phyloP scores from a whole-genome alignment of 2,797 vertebrate genomes.

The Craterocephalus amniculus region DNA sequence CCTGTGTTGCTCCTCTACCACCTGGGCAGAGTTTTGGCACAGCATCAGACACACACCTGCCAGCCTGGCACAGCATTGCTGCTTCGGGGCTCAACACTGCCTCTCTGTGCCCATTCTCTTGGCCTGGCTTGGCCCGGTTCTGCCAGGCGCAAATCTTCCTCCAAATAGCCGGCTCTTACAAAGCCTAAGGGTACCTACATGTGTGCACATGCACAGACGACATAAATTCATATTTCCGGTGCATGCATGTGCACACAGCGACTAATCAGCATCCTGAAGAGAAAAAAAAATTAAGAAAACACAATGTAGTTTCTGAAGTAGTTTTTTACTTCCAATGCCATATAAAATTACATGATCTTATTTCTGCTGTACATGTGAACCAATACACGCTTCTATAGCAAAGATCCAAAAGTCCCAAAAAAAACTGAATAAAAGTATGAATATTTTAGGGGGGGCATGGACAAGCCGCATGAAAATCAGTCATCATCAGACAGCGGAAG shows the following conservation, averaged over 20 bases:
- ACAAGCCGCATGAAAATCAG: constrained; percentile 43
- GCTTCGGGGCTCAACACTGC: constrained; percentile 75
- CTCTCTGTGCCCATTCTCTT: constrained; percentile 61
- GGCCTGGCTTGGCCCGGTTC: constrained; percentile 59
- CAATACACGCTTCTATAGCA: constrained; percentile 35
- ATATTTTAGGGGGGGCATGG: neutral
- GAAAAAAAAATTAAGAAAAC: constrained; percentile 1
- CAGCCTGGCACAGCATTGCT: constrained; percentile 74
- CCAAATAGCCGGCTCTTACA: constrained; percentile 58
- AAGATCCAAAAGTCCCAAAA: constrained; percentile 24
- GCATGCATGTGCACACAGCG: constrained; percentile 30
- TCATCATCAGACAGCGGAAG: constrained; percentile 91
- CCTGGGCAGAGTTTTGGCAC: constrained; percentile 83
- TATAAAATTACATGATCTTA: constrained; percentile 50
- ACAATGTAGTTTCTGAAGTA: constrained; percentile 5
- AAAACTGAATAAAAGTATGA: constrained; percentile 16
- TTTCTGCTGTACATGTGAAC: constrained; percentile 56
- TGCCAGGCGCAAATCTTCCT: constrained; percentile 39
- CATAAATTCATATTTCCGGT: constrained; percentile 38
- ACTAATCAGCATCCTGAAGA: constrained; percentile 14
- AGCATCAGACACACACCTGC: constrained; percentile 80
- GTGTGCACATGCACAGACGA: constrained; percentile 58
- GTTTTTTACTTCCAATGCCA: constrained; percentile 29
- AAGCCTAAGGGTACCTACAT: constrained; percentile 63
- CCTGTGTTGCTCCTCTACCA: constrained; percentile 83